Percentiles rank a stretch among this genome's conserved stretches.
phyloP scores from a whole-genome alignment of 2,888 invertebrate species.

The Camponotus fellah region DNA sequence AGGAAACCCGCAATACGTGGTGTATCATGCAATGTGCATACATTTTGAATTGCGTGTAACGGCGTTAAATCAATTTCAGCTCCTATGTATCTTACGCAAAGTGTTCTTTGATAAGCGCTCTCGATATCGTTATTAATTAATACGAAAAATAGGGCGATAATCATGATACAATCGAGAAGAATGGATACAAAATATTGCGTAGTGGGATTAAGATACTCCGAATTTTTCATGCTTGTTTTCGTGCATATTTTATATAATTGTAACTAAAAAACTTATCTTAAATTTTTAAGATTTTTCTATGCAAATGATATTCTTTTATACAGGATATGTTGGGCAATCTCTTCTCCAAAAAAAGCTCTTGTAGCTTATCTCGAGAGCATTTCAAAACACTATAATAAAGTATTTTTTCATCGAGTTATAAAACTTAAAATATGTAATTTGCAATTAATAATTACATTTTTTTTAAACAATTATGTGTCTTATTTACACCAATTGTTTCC shows the following conservation, averaged over 20 bases:
- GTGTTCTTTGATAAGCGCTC: slow-evolving; percentile 29
- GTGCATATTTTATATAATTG: not conserved
- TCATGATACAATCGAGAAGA: not conserved
- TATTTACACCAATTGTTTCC: too few relatives aligned
- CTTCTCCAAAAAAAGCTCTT: too few relatives aligned
- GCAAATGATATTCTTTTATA: not conserved
- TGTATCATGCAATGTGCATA: slow-evolving; percentile 6
- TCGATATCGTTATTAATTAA: slow-evolving; percentile 20
- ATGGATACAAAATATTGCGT: not conserved
- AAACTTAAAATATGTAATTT: too few relatives aligned
- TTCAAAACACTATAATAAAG: too few relatives aligned
- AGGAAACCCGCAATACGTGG: slow-evolving; percentile 18
- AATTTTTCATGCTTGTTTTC: not conserved
- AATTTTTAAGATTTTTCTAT: not conserved
- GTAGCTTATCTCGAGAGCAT: too few relatives aligned
- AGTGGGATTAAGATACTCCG: not conserved
- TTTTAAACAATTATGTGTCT: too few relatives aligned
- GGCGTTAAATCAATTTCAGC: slow-evolving; percentile 37
- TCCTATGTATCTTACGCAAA: slow-evolving; percentile 26
- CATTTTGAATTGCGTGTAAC: slow-evolving; percentile 44
- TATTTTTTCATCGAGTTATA: too few relatives aligned
- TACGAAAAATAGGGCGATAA: not conserved
- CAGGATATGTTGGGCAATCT: too few relatives aligned
- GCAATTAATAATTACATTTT: too few relatives aligned
- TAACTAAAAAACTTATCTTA: not conserved